A percentile compares a stretch with the other conserved stretches of the same genome.
Evolutionary conservation across 2,888 invertebrate genomes (phyloP).

Genomic region (Pegoplata infirma): DNA sequence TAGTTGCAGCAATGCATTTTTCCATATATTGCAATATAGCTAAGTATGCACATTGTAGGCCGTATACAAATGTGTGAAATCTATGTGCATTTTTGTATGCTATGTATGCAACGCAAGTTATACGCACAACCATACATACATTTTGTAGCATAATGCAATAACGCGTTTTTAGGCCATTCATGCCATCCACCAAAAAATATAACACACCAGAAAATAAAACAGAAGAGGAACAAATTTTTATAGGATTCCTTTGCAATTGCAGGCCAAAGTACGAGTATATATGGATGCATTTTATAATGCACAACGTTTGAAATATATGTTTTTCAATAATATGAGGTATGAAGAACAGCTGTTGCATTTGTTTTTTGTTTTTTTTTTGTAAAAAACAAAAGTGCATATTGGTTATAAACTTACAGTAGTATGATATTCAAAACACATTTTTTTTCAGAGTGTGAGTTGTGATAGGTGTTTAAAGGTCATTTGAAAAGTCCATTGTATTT

Average conservation of each 20-base stretch:
- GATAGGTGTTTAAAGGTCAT: constrained; percentile 58
- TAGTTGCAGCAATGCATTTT: constrained; percentile 33
- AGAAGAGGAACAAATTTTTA: constrained; percentile 5
- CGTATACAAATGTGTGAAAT: neutral
- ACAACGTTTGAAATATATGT: constrained; percentile 17
- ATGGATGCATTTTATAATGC: too few species aligned
- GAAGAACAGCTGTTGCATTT: constrained; percentile 56
- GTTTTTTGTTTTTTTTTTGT: too few species aligned
- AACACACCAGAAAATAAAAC: neutral
- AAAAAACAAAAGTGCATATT: neutral
- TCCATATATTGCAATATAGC: neutral
- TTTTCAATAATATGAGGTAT: neutral
- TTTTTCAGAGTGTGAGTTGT: neutral
- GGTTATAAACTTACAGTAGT: neutral
- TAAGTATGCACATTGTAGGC: too few species aligned
- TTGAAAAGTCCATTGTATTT: constrained; percentile 57
- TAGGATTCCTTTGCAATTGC: constrained; percentile 16
- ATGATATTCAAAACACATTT: constrained; percentile 25
- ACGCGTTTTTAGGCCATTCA: constrained; percentile 61
- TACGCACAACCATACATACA: constrained; percentile 25
- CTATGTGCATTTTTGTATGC: neutral
- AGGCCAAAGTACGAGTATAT: constrained; percentile 24
- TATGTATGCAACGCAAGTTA: constrained; percentile 33
- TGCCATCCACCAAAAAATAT: neutral
- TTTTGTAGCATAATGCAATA: constrained; percentile 31